A percentile compares a stretch with the other conserved stretches of the same genome.
Conservation (phyloP, 2,888 invertebrate species). For the Nebria brevicollis region DNA sequence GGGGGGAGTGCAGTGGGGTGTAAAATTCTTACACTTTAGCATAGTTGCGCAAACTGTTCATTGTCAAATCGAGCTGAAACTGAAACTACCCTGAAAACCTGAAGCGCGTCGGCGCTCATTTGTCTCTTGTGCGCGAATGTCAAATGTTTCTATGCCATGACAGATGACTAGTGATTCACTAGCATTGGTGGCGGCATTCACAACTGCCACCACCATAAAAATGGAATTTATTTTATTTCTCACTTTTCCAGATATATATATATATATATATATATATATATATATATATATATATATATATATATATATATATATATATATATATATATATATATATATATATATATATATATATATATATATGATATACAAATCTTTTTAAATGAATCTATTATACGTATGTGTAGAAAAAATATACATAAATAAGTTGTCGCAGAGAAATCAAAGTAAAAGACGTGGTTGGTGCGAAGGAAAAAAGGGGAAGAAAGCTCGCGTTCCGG, state of each 20-base stretch:
- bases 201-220: background rate
- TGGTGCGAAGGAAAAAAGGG: background rate
- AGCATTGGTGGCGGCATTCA: background rate
- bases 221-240: background rate
- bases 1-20: background rate
- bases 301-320: no score
- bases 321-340: no score
- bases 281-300: no score
- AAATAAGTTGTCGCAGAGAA: background rate
- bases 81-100: background rate
- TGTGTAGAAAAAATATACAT: no score
- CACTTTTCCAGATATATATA: no score
- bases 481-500: background rate
- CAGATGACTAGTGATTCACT: background rate
- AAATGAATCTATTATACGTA: no score
- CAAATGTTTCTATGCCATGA: background rate
- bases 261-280: no score
- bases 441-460: background rate
- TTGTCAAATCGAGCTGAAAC: conserved; percentile 1
- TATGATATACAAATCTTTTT: no score
- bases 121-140: background rate
- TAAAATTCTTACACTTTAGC: background rate
- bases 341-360: no score
- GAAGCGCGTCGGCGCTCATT: background rate
- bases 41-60: background rate